Evolutionary conservation across 1,140 invertebrate genomes (phyloP), one percentile per base, ranked within the genome.

Genomic region (Hormaphis cornu): DNA sequence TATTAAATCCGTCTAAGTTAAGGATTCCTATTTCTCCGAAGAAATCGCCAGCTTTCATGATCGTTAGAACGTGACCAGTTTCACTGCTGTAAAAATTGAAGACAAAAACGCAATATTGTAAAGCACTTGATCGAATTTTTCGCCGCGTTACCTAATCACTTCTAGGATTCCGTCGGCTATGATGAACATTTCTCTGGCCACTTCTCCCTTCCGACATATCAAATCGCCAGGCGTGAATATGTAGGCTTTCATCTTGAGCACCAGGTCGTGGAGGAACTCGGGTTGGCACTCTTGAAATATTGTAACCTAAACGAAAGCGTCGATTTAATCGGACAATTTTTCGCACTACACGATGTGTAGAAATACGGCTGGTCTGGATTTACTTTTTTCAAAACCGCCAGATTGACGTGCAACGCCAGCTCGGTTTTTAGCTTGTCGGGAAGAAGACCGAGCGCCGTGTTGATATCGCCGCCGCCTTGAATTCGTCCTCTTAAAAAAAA

Each of bases 1-100:
- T 96, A 79, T 97, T 97, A 5, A 96, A 82, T 12, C 93, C 94
- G 77, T 97, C 93, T 35, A 98, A 81, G 78, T 97, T 97, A 0
- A 98, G 83, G 73, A 98, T 97, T 37, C 94, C 95, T 74, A 98
- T 98, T 81, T 98, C 95, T 7, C 95, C 95, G 76, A 98, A 98
- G 80, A 97, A 98, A 79, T 97, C 94, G 0, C 95, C 95, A 14
- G 94, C 91, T 76, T 94, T 91, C 93, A 98, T 97, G 52, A 92
- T 93, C 1, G 94, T 96, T 10, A 97, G 79, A 0, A 98, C 91
- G 76, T 89, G 85, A 3, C 93, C 93, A 35, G 87, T 89, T 78
- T 97, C 94, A 76, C 93, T 97, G 63, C 73, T 74, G 73, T 50
- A 50, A 26, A 16, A 18, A 37, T 70, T 1, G 22, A 12, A 63